Evolutionary conservation across 2,113 vertebrate species (phyloP).

Genomic region (Castor canadensis): DNA sequence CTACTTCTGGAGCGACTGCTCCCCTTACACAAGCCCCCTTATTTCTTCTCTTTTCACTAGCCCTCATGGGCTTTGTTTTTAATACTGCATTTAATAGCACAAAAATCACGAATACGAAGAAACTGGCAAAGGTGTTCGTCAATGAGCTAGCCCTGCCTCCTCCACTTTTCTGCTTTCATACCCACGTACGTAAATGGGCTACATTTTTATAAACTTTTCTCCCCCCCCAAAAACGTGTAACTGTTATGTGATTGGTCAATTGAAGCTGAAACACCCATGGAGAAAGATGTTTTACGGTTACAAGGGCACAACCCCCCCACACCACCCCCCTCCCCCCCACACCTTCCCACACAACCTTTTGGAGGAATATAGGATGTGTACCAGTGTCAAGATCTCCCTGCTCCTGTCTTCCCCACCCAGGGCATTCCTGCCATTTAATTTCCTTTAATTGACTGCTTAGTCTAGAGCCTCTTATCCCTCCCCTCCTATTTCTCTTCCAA

Average conservation of each 20-base stretch:
- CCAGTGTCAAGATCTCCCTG: constrained; percentile 83
- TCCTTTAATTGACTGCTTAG: constrained; percentile 79
- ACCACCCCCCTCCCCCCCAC: constrained; percentile 78
- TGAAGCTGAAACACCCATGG: constrained; percentile 92
- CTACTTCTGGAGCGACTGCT: constrained; percentile 56
- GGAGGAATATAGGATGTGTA: constrained; percentile 86
- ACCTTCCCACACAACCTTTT: constrained; percentile 81
- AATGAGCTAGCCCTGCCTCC: constrained; percentile 85
- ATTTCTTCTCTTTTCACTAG: constrained; percentile 49
- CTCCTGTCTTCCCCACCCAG: constrained; percentile 82
- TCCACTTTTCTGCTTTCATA: constrained; percentile 89
- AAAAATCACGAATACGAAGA: constrained; percentile 94
- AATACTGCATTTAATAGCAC: constrained; percentile 96
- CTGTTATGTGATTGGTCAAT: constrained; percentile 92
- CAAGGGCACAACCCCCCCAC: constrained; percentile 85
- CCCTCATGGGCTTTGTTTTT: constrained; percentile 78
- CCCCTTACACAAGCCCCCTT: constrained; percentile 61
- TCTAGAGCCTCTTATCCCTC: constrained; percentile 80
- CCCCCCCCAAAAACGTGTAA: constrained; percentile 74
- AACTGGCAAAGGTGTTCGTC: constrained; percentile 92
- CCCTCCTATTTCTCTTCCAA: constrained; percentile 77
- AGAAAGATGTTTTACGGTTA: constrained; percentile 89
- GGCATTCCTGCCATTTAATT: constrained; percentile 81
- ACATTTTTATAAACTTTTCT: constrained; percentile 79
- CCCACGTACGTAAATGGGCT: constrained; percentile 86